Evolutionary conservation across 92 coral and sea anemone species (phyloP), one percentile per base, ranked within the genome.

Genomic region (Montipora capitata): DNA sequence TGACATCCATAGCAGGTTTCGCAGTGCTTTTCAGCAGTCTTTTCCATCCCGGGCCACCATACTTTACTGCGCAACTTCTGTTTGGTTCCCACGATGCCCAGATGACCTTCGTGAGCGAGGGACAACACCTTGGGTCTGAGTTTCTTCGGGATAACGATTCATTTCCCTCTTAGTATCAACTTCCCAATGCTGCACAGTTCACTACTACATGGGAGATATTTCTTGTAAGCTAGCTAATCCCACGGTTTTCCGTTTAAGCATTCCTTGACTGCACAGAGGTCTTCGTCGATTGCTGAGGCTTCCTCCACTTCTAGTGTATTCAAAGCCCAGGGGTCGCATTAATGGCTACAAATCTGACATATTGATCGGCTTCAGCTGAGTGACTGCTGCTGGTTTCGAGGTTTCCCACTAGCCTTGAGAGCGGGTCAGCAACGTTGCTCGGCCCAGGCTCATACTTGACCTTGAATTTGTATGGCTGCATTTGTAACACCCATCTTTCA

Each of bases 51-150:
- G 12, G 71, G 71, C 42, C 71, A 48, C 87, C 85, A 91, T 4
- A 87, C 94, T 76, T 87, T 81, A n/a, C 85, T 81, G 9, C 82
- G 77, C 12, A 81, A 67, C 42, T 83, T 82, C 68, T 91, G 91
- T 44, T 87, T 91, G 17, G 89, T 91, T 12, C 91, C 89, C 5
- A 81, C 85, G 38, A 87, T 78, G 12, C 91, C 94, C 12, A 82
- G 69, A 48, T 91, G 91, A 6, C 89, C 94, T 20, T 87, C 92
- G 42, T 82, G 94, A 11, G 89, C 92, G 18, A 82, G 85, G 65
- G 76, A 67, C 35, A 82, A n/a, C 12, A 77, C 78, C 42, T 61
- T 76, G 18, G 87, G 66, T 40, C 83, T 66, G 13, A 91, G 74
- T 74, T 87, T 91, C 62, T 42, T 75, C 20, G 94, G 94, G 43